Evolutionary conservation across 2,113 vertebrate species (phyloP), one percentile per base, ranked within the genome.

Genomic region (Syrmaticus mikado): DNA sequence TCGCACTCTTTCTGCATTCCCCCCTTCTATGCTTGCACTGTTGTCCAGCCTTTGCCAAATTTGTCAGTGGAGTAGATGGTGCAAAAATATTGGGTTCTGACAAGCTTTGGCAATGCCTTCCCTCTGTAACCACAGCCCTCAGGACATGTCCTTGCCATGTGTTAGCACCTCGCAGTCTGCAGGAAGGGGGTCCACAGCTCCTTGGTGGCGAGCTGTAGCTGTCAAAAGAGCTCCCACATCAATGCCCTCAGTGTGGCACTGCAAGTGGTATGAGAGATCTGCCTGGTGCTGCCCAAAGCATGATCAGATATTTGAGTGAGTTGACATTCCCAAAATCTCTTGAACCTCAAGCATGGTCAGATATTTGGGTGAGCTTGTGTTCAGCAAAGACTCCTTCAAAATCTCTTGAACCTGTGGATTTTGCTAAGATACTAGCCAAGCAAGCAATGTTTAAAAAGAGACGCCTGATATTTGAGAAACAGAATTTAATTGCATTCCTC

Each of bases 401-500:
- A 85, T 18, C 53, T 73, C 81, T 57, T 1, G 19, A 79, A 82
- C 66, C 48, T 46, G n/a, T 82, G 58, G 16, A 84, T 76, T 90
- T 83, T 86, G 21, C 58, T 78, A 40, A 45, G 90, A 34, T 76
- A 45, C 32, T 79, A 82, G 18, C 17, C 58, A 89, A 62, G 34
- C 15, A 77, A 77, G 34, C 58, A 38, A 15, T 58, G 48, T 70
- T 85, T 85, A 1, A 68, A 82, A 81, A 79, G 24, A 22, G 19
- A 66, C 61, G 45, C 9, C 74, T 85, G 52, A 40, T 87, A 40
- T 52, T 79, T 79, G 53, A 94, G 58, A 64, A 86, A 48, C 32
- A 28, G 57, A 40, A 91, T 91, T 87, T 82, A 70, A 90, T 87
- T 84, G 81, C 71, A 85, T 81, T 20, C n/a, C 8, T 68, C n/a